Evolutionary conservation across 2,888 invertebrate species (phyloP).

Genomic region (Pedicia rivosa): DNA sequence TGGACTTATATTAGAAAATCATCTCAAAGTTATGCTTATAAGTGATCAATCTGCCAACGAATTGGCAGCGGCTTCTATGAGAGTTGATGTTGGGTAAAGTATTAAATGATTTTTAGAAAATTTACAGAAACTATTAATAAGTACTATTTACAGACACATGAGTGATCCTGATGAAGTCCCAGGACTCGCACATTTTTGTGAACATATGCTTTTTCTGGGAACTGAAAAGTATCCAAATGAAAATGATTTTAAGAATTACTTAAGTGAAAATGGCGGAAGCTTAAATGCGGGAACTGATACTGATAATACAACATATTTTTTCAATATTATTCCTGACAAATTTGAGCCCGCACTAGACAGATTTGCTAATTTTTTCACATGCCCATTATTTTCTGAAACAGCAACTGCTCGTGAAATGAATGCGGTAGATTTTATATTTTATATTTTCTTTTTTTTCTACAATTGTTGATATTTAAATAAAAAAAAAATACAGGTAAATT

Average conservation of each 20-base stretch:
- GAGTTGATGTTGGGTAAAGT: constrained; percentile 72
- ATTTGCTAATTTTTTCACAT: constrained; percentile 92
- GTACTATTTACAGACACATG: constrained; percentile 41
- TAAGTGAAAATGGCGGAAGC: constrained; percentile 79
- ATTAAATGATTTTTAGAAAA: not conserved
- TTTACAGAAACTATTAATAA: not conserved
- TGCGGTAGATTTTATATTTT: constrained; percentile 44
- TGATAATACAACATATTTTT: constrained; percentile 88
- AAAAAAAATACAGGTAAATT: constrained; percentile 40
- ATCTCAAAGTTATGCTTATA: constrained; percentile 73
- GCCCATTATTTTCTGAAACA: constrained; percentile 80
- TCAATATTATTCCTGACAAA: constrained; percentile 77
- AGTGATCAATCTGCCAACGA: constrained; percentile 86
- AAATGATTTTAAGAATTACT: constrained; percentile 79
- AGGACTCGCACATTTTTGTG: constrained; percentile 94
- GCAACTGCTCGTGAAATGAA: constrained; percentile 88
- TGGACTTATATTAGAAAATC: constrained; percentile 68
- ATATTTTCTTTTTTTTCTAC: not conserved
- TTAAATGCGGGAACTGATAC: constrained; percentile 84
- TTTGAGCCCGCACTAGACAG: constrained; percentile 71
- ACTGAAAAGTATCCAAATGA: constrained; percentile 85
- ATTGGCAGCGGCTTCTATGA: constrained; percentile 81
- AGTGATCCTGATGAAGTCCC: constrained; percentile 81
- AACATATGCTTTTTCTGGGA: constrained; percentile 97
- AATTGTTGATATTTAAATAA: not conserved